Percentiles rank a stretch among this genome's conserved stretches.
phyloP scores from a whole-genome alignment of 2,888 invertebrate genomes.

The Acanthosepion lycidas region DNA sequence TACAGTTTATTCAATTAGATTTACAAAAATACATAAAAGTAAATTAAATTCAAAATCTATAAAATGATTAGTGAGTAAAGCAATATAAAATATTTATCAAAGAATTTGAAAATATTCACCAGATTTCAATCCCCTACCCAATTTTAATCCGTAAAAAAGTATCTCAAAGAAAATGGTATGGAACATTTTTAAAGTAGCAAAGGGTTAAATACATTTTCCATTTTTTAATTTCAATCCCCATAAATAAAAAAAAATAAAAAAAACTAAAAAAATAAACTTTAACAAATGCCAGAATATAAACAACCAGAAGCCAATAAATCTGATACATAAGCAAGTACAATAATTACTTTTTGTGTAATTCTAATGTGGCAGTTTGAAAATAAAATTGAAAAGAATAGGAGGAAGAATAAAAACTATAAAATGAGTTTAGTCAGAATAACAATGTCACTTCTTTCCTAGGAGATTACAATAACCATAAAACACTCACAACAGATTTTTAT shows the following conservation, averaged over 20 bases:
- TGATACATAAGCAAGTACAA: background rate
- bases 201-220: background rate
- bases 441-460: background rate
- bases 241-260: background rate
- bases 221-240: background rate
- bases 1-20: no score
- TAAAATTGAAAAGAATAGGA: background rate
- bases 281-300: background rate
- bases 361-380: background rate
- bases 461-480: background rate
- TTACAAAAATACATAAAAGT: no score
- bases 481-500: background rate
- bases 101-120: no score
- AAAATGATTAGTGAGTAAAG: no score
- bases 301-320: background rate
- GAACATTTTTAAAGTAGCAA: background rate
- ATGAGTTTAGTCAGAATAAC: background rate
- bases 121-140: no score
- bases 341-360: background rate
- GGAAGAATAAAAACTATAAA: background rate
- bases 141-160: no score
- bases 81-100: no score
- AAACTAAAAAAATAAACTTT: no score
- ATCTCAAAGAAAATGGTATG: background rate
- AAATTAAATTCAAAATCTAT: no score